phyloP scores from a whole-genome alignment of 2,888 invertebrate species.

The Graphium colonna region DNA sequence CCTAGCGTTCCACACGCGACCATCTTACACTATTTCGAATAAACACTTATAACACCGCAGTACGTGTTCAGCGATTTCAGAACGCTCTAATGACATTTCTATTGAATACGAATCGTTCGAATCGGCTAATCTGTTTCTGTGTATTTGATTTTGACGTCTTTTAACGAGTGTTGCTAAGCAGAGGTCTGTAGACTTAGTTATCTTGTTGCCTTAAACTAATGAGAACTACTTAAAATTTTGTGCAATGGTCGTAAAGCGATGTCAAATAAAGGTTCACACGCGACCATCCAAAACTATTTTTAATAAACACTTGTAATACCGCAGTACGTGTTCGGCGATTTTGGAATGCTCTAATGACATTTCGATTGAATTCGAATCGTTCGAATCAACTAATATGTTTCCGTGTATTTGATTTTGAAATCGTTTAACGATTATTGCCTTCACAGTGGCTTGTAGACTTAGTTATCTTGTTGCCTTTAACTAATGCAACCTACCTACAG shows the following conservation, averaged over 20 bases:
- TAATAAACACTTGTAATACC: conserved; percentile 20
- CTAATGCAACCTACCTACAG: too few relatives aligned
- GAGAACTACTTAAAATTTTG: too few relatives aligned
- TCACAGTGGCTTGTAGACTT: too few relatives aligned
- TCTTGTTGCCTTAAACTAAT: too few relatives aligned
- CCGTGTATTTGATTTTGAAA: too few relatives aligned
- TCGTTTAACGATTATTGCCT: too few relatives aligned
- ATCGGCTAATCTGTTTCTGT: too few relatives aligned
- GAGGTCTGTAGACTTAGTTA: too few relatives aligned
- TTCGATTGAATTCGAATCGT: conserved; percentile 9
- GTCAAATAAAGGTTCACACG: conserved; percentile 27
- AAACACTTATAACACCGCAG: conserved; percentile 21
- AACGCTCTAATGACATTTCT: conserved; percentile 1
- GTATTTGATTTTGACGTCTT: too few relatives aligned
- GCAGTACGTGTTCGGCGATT: conserved; percentile 11
- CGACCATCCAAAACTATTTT: conserved; percentile 21
- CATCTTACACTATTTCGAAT: conserved; percentile 12
- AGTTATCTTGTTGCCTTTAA: too few relatives aligned
- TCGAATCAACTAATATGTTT: neutral
- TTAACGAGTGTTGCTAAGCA: too few relatives aligned
- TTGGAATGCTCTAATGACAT: conserved; percentile 5
- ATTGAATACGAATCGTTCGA: conserved; percentile 11
- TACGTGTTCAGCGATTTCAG: conserved; percentile 12
- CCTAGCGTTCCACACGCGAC: conserved; percentile 27
- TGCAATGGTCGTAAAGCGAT: too few relatives aligned